These are phyloP conservation scores for Neotoxoptera formosana DNA, from an alignment of 1,140 invertebrate genomes.

Conservation along the genomic window DNA sequence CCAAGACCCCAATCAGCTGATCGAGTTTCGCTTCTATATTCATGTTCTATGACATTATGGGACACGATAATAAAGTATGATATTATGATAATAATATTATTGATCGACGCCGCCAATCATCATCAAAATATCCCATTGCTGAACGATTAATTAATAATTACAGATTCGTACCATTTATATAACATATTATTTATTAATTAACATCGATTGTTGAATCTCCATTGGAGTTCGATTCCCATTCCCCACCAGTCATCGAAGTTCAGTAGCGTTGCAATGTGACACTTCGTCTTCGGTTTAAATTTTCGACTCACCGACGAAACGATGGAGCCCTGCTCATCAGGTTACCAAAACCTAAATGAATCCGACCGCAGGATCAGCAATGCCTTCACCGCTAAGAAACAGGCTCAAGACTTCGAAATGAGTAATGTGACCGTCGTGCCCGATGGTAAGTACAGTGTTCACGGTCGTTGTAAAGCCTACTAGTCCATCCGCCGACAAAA, in stretches of 20 bases:
- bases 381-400: neutral
- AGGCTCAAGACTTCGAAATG: slow-evolving; percentile 76
- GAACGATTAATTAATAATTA: neutral
- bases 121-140: neutral
- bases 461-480: neutral
- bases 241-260: neutral
- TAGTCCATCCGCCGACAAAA: neutral
- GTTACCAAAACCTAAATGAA: slow-evolving; percentile 8
- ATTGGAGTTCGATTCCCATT: neutral
- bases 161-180: neutral
- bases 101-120: neutral
- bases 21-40: too few species aligned
- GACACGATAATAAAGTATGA: neutral
- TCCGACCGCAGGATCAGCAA: slow-evolving; percentile 2
- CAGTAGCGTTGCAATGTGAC: neutral
- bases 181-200: neutral
- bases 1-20: too few species aligned
- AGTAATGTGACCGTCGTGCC: slow-evolving; percentile 81
- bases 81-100: neutral
- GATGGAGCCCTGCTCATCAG: slow-evolving; percentile 15
- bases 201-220: neutral
- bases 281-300: neutral
- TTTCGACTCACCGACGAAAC: neutral
- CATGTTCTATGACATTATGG: too few species aligned
- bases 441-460: slow-evolving; percentile 70